Base-by-base conservation (phyloP, 2,113 vertebrate species). In the Nanger granti region DNA sequence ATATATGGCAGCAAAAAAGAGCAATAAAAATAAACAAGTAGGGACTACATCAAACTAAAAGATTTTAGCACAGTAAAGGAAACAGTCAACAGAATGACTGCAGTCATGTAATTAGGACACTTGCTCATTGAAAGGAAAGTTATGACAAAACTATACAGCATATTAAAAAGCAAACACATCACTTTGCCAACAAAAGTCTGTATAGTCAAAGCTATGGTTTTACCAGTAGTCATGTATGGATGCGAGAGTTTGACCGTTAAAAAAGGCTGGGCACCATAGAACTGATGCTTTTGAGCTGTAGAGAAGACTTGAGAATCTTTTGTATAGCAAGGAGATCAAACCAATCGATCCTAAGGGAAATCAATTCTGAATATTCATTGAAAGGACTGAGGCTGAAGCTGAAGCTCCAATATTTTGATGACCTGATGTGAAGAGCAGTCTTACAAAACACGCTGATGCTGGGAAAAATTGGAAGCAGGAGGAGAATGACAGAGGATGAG, bases 61-160 rank as follows among this genome's bases (percentile, higher is more conserved):
- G 20, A 22, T 41, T 37, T 73, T 37, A 12, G 69, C 4, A 73
- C 5, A 73, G 8, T 37, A 73, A 73, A 41, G 20, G n/a, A 69
- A 28, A 44, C 52, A 90, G 41, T 52, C 64, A 55, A 54, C 15
- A 28, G 37, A 28, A 10, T 79, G 69, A 73, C 6, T 73, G 10
- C 9, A 37, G 4, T 37, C 20, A 73, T 73, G n/a, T 22, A 22
- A 37, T 22, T 41, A 73, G 20, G 18, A 73, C 9, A 37, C 20
- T 73, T 73, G 69, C 20, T 73, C 2, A 0, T 73, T 73, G 69
- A 10, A 73, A 24, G n/a, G 20, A 37, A 73, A 73, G n/a, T 22
- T 73, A 73, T 37, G 9, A 12, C 4, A 24, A 44, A 79, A 12
- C 73, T 44, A 44, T 6, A 41, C 1, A 44, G 37, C 3, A 0